A percentile compares a stretch with the other conserved stretches of the same genome.
Conservation (phyloP, 2,888 invertebrate genomes). For the Tipula lateralis region DNA sequence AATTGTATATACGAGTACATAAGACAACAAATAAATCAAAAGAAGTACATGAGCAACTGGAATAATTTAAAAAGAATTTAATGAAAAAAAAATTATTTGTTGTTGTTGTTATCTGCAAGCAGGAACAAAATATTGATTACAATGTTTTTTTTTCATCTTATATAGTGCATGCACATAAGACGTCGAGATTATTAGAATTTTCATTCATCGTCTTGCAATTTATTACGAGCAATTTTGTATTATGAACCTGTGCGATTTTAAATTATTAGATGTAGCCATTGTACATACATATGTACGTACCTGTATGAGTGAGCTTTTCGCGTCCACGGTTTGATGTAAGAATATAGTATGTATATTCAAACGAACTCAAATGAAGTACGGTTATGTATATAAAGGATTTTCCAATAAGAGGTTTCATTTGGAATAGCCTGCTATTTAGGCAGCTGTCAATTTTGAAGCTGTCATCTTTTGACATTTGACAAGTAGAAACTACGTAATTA, state of each 20-base stretch:
- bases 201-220: not conserved
- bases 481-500: too few species aligned
- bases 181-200: not conserved
- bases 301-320: too few species aligned
- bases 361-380: too few species aligned
- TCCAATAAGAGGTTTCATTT: too few species aligned
- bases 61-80: not conserved
- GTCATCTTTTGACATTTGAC: too few species aligned
- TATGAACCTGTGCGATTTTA: not conserved
- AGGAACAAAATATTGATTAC: conserved; percentile 24
- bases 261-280: too few species aligned
- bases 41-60: conserved; percentile 5
- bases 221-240: not conserved
- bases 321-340: too few species aligned
- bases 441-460: too few species aligned
- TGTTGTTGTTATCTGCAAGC: not conserved
- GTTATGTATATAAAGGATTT: too few species aligned
- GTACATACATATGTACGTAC: too few species aligned
- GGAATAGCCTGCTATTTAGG: too few species aligned
- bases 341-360: too few species aligned
- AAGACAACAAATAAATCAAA: not conserved
- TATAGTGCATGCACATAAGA: not conserved
- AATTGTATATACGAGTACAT: not conserved
- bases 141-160: not conserved
- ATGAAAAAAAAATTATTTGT: not conserved